Evolutionary conservation across 2,113 vertebrate species (phyloP).

Genomic region (Zeus faber): DNA sequence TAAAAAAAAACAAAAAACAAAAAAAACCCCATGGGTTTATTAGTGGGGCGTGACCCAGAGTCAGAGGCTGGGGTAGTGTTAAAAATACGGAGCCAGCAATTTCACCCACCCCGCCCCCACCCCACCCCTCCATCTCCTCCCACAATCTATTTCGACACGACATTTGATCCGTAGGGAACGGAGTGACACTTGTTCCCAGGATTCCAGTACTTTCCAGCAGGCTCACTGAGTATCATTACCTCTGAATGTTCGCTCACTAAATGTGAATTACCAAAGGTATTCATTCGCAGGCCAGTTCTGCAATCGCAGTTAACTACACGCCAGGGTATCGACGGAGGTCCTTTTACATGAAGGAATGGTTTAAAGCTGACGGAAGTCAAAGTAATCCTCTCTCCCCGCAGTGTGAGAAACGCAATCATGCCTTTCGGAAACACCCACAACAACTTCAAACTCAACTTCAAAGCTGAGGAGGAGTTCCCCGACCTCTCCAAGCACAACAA

Average conservation of each 20-base stretch:
- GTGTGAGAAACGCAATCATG: slow-evolving; percentile 79
- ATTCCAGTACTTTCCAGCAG: slow-evolving; percentile 59
- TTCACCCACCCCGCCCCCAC: too few relatives aligned
- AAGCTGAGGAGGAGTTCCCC: slow-evolving; percentile 82
- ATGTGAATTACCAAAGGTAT: background rate
- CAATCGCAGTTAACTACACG: too few relatives aligned
- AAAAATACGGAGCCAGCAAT: slow-evolving; percentile 61
- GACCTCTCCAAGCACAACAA: slow-evolving; percentile 90
- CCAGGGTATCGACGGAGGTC: too few relatives aligned
- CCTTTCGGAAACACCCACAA: slow-evolving; percentile 92
- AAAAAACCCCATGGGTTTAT: background rate
- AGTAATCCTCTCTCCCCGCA: slow-evolving; percentile 29
- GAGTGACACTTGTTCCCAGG: slow-evolving; percentile 57
- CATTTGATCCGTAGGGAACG: slow-evolving; percentile 46
- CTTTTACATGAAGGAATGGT: too few relatives aligned
- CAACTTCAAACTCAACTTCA: slow-evolving; percentile 90
- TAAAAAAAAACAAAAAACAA: too few relatives aligned
- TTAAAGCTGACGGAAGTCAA: too few relatives aligned
- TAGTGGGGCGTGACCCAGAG: slow-evolving; percentile 11
- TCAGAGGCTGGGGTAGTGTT: slow-evolving; percentile 34
- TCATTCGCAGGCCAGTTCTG: too few relatives aligned
- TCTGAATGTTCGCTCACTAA: slow-evolving; percentile 1
- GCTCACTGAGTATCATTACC: slow-evolving; percentile 19
- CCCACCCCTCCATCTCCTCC: too few relatives aligned
- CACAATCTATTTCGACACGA: slow-evolving; percentile 56